Conservation (phyloP, 2,113 vertebrate genomes). For the Megaleporinus macrocephalus region DNA sequence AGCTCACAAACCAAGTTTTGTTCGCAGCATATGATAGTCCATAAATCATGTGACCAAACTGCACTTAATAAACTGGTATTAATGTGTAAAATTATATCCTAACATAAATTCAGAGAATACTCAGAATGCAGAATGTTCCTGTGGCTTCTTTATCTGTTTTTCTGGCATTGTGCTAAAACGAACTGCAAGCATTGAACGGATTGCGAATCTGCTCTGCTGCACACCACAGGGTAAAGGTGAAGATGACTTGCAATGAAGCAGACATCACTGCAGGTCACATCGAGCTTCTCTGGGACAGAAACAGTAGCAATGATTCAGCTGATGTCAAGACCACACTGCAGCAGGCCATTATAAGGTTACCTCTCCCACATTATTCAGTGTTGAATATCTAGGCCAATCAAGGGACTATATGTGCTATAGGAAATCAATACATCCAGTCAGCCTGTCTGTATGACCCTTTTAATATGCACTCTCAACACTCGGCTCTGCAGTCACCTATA, state of each 20-base stretch:
- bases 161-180: not conserved
- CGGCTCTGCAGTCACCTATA: conserved; percentile 7
- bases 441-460: not conserved
- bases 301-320: not conserved
- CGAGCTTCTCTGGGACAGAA: not conserved
- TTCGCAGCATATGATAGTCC: too few species aligned
- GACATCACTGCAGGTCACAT: not conserved
- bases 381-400: conserved; percentile 26
- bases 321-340: not conserved
- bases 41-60: too few species aligned
- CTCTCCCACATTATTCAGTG: not conserved
- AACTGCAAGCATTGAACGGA: not conserved
- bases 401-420: not conserved
- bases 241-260: not conserved
- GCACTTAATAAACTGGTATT: too few species aligned
- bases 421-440: conserved; percentile 35
- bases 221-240: not conserved
- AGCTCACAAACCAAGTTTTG: too few species aligned
- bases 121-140: too few species aligned
- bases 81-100: too few species aligned
- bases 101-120: too few species aligned
- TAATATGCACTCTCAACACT: not conserved
- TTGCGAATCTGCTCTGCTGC: not conserved
- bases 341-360: not conserved
- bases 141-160: too few species aligned